Base-by-base conservation (phyloP, 2,888 invertebrate species). In the Timandra comae region DNA sequence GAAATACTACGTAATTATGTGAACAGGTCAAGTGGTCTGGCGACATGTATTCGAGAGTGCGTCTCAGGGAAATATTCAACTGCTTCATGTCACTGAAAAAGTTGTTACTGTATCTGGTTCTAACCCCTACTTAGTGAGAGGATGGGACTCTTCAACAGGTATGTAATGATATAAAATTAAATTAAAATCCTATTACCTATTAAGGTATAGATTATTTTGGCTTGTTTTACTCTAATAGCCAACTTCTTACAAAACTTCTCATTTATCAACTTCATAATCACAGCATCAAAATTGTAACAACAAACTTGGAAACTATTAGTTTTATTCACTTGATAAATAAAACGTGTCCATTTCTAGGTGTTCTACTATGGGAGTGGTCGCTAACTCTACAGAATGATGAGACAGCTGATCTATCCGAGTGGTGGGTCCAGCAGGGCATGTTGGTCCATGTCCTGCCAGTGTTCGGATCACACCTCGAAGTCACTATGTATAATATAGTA, bases 131-230 rank as follows among this genome's bases (percentile, higher is more conserved):
- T 74, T 93, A 29, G 89, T 94, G 7, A 86, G 96, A 42, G 92
- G 91, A 19, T 96, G 95, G 95, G 93, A 94, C 59, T 73, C 91
- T 3, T 87, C 88, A 20, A 89, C 90, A 47, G 96, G 94, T 58
- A 46, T n/a, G n/a, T n/a, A n/a, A n/a, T n/a, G n/a, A n/a, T n/a
- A n/a, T n/a, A n/a, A n/a, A n/a, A n/a, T n/a, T n/a, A n/a, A n/a
- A n/a, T n/a, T n/a, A n/a, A n/a, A n/a, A n/a, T n/a, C n/a, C n/a
- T n/a, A n/a, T n/a, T n/a, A n/a, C n/a, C n/a, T n/a, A n/a, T n/a
- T n/a, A n/a, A n/a, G n/a, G n/a, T n/a, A n/a, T n/a, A n/a, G n/a
- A n/a, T n/a, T n/a, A n/a, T n/a, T n/a, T n/a, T n/a, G n/a, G n/a
- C n/a, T n/a, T n/a, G n/a, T n/a, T n/a, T n/a, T n/a, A n/a, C n/a